These are phyloP conservation scores for Linnaemya vulpina DNA, from an alignment of 2,888 invertebrate genomes.

Conservation along the genomic window DNA sequence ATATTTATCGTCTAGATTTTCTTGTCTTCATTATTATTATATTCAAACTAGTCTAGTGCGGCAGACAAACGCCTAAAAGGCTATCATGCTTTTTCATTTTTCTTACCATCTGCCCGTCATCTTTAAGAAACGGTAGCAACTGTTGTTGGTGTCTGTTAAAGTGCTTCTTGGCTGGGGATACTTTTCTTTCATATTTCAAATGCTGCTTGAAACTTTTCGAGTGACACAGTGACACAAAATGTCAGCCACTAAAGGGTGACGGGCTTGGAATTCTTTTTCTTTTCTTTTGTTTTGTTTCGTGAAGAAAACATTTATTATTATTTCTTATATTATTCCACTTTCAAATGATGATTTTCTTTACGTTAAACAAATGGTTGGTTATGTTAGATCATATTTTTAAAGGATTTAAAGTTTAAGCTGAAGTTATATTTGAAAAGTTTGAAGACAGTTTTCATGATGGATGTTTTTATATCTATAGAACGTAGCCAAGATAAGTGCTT, in stretches of 20 bases:
- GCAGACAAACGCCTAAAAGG: constrained; percentile 68
- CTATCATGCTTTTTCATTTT: constrained; percentile 38
- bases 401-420: no score
- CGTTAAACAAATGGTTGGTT: not conserved
- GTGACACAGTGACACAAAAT: constrained; percentile 72
- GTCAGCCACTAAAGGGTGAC: constrained; percentile 68
- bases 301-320: not conserved
- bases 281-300: constrained; percentile 20
- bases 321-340: not conserved
- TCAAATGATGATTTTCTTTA: not conserved
- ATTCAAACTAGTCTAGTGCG: constrained; percentile 41
- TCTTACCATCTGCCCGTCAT: not conserved
- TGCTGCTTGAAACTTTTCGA: constrained; percentile 64
- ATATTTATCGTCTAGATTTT: not conserved
- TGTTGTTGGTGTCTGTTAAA: constrained; percentile 12
- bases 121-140: constrained; percentile 8
- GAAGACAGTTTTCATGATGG: no score
- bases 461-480: no score
- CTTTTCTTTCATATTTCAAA: constrained; percentile 47
- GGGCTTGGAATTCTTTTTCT: constrained; percentile 26
- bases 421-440: no score
- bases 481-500: no score
- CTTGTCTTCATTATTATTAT: constrained; percentile 6
- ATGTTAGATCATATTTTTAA: not conserved
- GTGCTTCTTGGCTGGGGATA: constrained; percentile 1